Conservation (phyloP, 1,140 invertebrate species). For the Monochamus saltuarius region DNA sequence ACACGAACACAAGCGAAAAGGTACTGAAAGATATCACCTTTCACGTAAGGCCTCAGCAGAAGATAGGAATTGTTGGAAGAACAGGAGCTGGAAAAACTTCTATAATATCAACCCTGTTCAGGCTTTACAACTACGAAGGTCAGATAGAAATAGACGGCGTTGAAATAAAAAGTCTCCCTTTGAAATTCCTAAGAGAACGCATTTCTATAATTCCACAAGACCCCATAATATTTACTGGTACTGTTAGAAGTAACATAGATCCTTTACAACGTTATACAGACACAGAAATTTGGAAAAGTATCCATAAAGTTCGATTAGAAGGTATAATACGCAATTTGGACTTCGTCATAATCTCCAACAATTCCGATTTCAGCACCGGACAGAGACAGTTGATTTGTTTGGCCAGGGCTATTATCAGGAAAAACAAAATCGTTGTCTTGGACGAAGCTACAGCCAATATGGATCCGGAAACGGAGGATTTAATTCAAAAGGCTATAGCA, state of each 20-base stretch:
- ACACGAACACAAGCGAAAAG: constrained; percentile 64
- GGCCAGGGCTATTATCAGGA: constrained; percentile 71
- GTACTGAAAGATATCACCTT: constrained; percentile 77
- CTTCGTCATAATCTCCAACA: constrained; percentile 17
- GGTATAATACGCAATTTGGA: constrained; percentile 34
- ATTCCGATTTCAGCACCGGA: constrained; percentile 67
- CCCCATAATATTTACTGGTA: constrained; percentile 75
- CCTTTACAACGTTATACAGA: constrained; percentile 52
- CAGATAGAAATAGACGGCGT: constrained; percentile 62
- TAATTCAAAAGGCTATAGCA: constrained; percentile 67
- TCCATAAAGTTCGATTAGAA: constrained; percentile 47
- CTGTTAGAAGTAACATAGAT: constrained; percentile 48
- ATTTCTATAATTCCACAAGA: constrained; percentile 86
- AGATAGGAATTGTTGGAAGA: constrained; percentile 80
- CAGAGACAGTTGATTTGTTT: constrained; percentile 79
- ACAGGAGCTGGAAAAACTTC: constrained; percentile 89
- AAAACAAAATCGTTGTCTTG: constrained; percentile 75
- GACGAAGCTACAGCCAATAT: constrained; percentile 76
- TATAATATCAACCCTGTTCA: constrained; percentile 71
- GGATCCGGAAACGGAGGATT: constrained; percentile 69
- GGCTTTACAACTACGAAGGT: constrained; percentile 58
- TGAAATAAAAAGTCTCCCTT: constrained; percentile 61
- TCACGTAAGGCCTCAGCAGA: constrained; percentile 59
- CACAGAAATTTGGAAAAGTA: constrained; percentile 40
- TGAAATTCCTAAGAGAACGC: constrained; percentile 72